phyloP scores from a whole-genome alignment of 2,113 vertebrate genomes.

The Crotalus helleri region DNA sequence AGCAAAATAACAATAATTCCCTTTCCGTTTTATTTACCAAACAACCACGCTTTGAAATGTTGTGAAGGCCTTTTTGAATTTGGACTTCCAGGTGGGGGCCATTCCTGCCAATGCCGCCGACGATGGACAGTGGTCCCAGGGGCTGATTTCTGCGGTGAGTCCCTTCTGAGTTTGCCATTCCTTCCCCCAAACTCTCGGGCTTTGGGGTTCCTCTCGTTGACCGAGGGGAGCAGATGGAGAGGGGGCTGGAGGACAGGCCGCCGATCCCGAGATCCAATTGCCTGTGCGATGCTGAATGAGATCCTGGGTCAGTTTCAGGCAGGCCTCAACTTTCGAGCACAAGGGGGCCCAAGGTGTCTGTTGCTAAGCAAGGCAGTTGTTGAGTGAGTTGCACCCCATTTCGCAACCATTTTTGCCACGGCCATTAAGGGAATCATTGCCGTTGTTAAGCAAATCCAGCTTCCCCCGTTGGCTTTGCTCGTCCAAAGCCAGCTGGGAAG shows the following conservation, averaged over 20 bases:
- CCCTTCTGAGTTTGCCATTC: not conserved
- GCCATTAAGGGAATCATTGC: no score
- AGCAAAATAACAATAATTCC: not conserved
- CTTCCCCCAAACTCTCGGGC: not conserved
- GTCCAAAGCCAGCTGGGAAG: no score
- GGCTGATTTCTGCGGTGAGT: constrained; percentile 98
- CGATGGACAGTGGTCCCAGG: constrained; percentile 98
- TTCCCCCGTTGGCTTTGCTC: no score
- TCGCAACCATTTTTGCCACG: no score
- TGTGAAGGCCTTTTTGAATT: not conserved
- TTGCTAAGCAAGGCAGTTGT: no score
- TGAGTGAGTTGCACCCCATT: no score
- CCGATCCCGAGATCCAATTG: not conserved
- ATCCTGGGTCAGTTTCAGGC: no score
- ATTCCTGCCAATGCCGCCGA: constrained; percentile 94
- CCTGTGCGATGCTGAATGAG: not conserved
- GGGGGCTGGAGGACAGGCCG: no score
- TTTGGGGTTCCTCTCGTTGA: no score
- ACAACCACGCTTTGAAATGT: not conserved
- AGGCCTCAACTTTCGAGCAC: no score
- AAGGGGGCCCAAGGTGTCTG: no score
- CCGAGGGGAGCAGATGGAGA: not conserved
- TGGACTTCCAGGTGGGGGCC: constrained; percentile 85
- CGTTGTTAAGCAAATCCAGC: no score
- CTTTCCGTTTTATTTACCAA: not conserved